Evolutionary conservation across 2,113 vertebrate genomes (phyloP).

Genomic region (Thryonomys swinderianus): DNA sequence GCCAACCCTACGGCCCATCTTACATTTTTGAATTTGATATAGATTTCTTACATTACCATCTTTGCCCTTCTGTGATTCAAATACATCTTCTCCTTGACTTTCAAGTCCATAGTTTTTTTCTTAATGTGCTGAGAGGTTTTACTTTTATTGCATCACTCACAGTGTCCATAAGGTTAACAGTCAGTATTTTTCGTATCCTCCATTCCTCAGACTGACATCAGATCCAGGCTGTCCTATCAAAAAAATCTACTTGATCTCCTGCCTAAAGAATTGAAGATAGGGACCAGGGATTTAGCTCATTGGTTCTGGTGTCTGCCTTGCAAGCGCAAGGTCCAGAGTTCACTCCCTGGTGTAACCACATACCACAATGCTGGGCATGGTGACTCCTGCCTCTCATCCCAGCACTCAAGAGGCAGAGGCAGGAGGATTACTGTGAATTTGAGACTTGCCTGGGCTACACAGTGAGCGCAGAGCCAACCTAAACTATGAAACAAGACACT

Average conservation of each 20-base stretch:
- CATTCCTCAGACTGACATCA: not conserved
- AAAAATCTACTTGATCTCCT: not conserved
- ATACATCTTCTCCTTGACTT: not conserved
- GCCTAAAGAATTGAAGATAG: not conserved
- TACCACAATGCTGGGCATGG: too few species aligned
- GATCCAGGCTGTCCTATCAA: not conserved
- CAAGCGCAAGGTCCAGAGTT: too few species aligned
- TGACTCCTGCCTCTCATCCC: too few species aligned
- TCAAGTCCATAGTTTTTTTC: not conserved
- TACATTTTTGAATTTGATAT: not conserved
- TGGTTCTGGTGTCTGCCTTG: too few species aligned
- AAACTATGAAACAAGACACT: too few species aligned
- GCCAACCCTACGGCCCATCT: too few species aligned
- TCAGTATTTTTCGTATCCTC: not conserved
- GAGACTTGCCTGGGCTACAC: too few species aligned
- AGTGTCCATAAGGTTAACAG: not conserved
- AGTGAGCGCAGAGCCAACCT: too few species aligned
- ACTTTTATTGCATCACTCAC: not conserved
- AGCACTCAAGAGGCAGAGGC: too few species aligned
- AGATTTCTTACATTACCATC: not conserved
- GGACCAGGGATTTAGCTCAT: too few species aligned
- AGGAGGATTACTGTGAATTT: too few species aligned
- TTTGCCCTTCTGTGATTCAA: not conserved
- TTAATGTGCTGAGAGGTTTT: not conserved
- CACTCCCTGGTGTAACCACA: too few species aligned